These are phyloP conservation scores for Aphaenogaster rudis DNA, from an alignment of 1,140 invertebrate species.

Conservation along the genomic window DNA sequence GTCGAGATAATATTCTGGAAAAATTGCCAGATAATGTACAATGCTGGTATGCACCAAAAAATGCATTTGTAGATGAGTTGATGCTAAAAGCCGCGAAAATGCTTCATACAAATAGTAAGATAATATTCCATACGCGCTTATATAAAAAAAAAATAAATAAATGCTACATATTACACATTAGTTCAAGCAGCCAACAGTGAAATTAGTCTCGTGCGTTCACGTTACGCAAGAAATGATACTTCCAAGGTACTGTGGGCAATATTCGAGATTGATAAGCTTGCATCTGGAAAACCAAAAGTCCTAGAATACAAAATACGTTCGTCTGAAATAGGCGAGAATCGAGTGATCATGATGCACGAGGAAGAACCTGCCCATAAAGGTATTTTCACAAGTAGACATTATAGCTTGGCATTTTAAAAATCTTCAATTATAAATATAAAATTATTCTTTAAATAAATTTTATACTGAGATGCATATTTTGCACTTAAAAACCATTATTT, in stretches of 20 bases:
- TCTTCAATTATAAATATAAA: neutral
- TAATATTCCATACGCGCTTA: neutral
- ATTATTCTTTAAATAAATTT: neutral
- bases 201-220: slow-evolving; percentile 47
- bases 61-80: slow-evolving; percentile 62
- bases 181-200: slow-evolving; percentile 66
- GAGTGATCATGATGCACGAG: slow-evolving; percentile 57
- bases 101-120: slow-evolving; percentile 64
- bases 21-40: slow-evolving; percentile 58
- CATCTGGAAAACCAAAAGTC: slow-evolving; percentile 41
- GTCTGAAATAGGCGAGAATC: slow-evolving; percentile 65
- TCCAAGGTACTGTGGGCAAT: slow-evolving; percentile 67
- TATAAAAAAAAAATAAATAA: slow-evolving; percentile 1
- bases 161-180: slow-evolving; percentile 17
- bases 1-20: slow-evolving; percentile 38
- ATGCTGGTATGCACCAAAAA: slow-evolving; percentile 68
- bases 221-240: slow-evolving; percentile 66
- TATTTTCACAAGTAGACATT: slow-evolving; percentile 16
- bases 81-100: slow-evolving; percentile 60
- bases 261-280: slow-evolving; percentile 57
- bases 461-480: neutral
- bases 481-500: neutral
- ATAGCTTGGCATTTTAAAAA: slow-evolving; percentile 1
- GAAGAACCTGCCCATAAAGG: slow-evolving; percentile 55
- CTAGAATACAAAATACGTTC: slow-evolving; percentile 74